phyloP scores from a whole-genome alignment of 2,113 vertebrate genomes.

The Vimba vimba region DNA sequence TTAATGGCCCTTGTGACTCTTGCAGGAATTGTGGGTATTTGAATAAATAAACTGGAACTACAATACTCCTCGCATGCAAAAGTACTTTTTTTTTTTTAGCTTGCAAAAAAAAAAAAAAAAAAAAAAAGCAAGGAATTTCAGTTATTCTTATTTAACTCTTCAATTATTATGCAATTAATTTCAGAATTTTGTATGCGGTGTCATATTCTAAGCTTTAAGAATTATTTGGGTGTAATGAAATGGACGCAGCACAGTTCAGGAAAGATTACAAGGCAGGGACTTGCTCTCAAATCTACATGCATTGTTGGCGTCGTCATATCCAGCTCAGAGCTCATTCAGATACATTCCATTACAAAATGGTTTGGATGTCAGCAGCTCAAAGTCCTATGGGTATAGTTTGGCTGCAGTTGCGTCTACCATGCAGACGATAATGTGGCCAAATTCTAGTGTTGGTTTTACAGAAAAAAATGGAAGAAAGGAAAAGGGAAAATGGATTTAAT shows the following conservation, averaged over 20 bases:
- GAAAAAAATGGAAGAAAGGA: slow-evolving; percentile 54
- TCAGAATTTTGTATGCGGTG: slow-evolving; percentile 2
- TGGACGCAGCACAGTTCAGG: background rate
- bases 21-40: slow-evolving; percentile 33
- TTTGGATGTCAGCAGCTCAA: slow-evolving; percentile 60
- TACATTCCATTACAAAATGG: slow-evolving; percentile 62
- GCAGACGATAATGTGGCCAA: slow-evolving; percentile 64
- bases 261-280: background rate
- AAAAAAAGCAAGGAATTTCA: background rate
- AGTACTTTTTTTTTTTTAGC: background rate
- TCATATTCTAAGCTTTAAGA: background rate
- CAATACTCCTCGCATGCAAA: background rate
- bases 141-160: background rate
- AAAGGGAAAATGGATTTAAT: slow-evolving; percentile 70
- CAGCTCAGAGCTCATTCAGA: slow-evolving; percentile 46
- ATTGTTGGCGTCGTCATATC: slow-evolving; percentile 23
- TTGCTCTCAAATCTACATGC: slow-evolving; percentile 37
- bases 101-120: background rate
- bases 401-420: slow-evolving; percentile 59
- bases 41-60: slow-evolving; percentile 1
- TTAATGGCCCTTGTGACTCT: slow-evolving; percentile 49
- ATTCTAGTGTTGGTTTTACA: slow-evolving; percentile 64
- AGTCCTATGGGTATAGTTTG: slow-evolving; percentile 63
- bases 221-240: slow-evolving; percentile 20
- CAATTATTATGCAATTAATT: slow-evolving; percentile 10